phyloP scores from a whole-genome alignment of 1,140 invertebrate genomes.

The Drosophila pachea region DNA sequence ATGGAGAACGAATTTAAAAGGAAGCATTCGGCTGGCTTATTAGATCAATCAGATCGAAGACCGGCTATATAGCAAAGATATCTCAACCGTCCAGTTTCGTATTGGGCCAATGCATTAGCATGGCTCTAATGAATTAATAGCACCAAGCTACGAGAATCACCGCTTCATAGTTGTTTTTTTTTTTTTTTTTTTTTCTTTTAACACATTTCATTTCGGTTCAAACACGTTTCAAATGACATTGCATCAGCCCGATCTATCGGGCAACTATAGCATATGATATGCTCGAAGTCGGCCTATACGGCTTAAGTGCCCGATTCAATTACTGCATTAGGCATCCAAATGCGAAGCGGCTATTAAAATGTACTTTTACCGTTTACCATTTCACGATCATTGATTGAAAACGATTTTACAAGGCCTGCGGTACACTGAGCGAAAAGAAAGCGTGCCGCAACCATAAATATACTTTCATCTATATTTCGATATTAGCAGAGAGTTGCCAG shows the following conservation, averaged over 20 bases:
- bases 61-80: background rate
- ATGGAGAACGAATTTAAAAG: background rate
- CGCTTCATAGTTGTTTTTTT: background rate
- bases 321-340: conserved; percentile 15
- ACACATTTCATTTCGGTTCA: conserved; percentile 22
- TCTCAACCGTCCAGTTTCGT: conserved; percentile 15
- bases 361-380: background rate
- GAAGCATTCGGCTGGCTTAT: background rate
- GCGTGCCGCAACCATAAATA: background rate
- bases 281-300: background rate
- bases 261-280: conserved; percentile 5
- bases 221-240: conserved; percentile 15
- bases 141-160: conserved; percentile 68
- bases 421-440: background rate
- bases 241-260: conserved; percentile 1
- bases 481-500: background rate
- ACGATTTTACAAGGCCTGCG: background rate
- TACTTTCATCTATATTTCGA: background rate
- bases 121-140: conserved; percentile 71
- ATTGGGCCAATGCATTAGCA: conserved; percentile 64
- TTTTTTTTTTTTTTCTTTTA: conserved; percentile 52
- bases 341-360: background rate
- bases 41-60: conserved; percentile 3
- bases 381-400: conserved; percentile 3
- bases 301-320: conserved; percentile 13